A percentile compares a stretch with the other conserved stretches of the same genome.
Conservation (phyloP, 1,140 invertebrate species). For the Atopsyche davidsoni region DNA sequence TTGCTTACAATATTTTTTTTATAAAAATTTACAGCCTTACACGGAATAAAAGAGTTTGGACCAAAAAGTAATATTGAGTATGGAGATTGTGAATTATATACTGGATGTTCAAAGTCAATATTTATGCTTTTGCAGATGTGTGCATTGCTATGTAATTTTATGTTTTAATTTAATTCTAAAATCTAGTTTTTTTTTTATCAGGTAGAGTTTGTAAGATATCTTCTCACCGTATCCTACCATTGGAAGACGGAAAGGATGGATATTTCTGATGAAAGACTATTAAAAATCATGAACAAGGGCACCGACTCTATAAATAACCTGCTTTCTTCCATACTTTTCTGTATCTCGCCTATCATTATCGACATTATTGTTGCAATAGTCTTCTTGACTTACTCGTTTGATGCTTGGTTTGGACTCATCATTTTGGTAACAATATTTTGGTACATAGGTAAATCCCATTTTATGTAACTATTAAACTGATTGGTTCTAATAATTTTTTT, state of each 20-base stretch:
- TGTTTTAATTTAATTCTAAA: slow-evolving; percentile 30
- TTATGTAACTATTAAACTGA: too few species aligned
- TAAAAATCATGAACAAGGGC: slow-evolving; percentile 90
- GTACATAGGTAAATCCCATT: slow-evolving; percentile 85
- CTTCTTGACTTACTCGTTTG: slow-evolving; percentile 83
- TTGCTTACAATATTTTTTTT: too few species aligned
- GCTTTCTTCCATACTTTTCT: slow-evolving; percentile 82
- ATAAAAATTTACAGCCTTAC: too few species aligned
- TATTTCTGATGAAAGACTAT: slow-evolving; percentile 94
- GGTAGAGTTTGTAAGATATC: slow-evolving; percentile 74
- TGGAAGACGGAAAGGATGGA: slow-evolving; percentile 95
- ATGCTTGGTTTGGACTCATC: slow-evolving; percentile 90
- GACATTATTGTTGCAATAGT: slow-evolving; percentile 91
- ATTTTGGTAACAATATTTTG: slow-evolving; percentile 87
- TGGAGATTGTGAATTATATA: too few species aligned
- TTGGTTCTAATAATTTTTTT: too few species aligned
- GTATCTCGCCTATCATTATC: slow-evolving; percentile 83
- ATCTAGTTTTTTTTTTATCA: too few species aligned
- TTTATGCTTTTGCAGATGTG: not conserved
- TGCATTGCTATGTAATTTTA: not conserved
- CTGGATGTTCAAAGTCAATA: too few species aligned
- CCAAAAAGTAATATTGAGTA: too few species aligned
- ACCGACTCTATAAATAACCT: slow-evolving; percentile 92
- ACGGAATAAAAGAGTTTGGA: too few species aligned
- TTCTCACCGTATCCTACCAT: slow-evolving; percentile 76